Conservation (phyloP, 2,888 invertebrate species). For the Atethmia centrago region DNA sequence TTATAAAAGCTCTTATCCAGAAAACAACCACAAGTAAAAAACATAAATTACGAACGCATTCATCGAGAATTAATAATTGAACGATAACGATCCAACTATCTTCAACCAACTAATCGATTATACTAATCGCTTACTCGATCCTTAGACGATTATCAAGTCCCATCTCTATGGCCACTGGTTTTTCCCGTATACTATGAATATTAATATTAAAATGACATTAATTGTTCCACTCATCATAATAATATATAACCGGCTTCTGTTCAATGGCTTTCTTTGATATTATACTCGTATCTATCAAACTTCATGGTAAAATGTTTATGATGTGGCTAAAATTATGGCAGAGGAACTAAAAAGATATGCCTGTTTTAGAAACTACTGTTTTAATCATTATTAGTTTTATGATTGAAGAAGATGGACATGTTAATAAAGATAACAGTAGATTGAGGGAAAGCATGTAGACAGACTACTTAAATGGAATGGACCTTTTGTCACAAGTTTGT, state of each 20-base stretch:
- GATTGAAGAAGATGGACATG: neutral
- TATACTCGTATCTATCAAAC: constrained; percentile 43
- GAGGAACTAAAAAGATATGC: constrained; percentile 26
- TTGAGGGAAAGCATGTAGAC: neutral
- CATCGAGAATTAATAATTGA: constrained; percentile 30
- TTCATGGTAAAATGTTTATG: constrained; percentile 37
- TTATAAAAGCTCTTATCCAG: constrained; percentile 13
- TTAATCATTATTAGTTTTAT: neutral
- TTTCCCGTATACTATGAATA: constrained; percentile 52
- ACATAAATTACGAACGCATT: constrained; percentile 29
- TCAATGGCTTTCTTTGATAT: constrained; percentile 57
- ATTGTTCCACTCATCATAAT: constrained; percentile 70
- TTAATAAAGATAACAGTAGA: neutral
- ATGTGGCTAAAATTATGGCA: neutral
- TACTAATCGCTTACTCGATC: constrained; percentile 50
- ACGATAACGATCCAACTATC: constrained; percentile 44
- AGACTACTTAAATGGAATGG: neutral
- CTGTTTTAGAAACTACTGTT: constrained; percentile 16
- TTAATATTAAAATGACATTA: constrained; percentile 64
- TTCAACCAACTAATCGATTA: constrained; percentile 46
- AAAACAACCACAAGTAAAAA: neutral
- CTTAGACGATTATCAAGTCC: constrained; percentile 45
- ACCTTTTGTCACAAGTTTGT: neutral
- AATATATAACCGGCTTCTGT: constrained; percentile 73
- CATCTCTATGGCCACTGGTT: constrained; percentile 62